A percentile compares a stretch with the other conserved stretches of the same genome.
phyloP scores from a whole-genome alignment of 2,888 invertebrate species.

The Nomada fucata region DNA sequence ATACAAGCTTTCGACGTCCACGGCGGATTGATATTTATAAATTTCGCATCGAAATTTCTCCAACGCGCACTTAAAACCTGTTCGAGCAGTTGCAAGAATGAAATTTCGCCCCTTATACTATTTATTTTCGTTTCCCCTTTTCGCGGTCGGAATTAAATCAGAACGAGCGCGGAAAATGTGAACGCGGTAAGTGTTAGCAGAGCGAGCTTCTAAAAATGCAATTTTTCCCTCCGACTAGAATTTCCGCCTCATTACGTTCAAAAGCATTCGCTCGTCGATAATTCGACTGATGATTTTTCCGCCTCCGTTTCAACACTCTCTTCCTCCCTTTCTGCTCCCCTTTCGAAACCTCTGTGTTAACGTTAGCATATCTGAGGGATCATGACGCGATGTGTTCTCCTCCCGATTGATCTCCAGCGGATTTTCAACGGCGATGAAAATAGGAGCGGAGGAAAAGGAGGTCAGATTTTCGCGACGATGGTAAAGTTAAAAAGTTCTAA shows the following conservation, averaged over 20 bases:
- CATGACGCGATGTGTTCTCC: slow-evolving; percentile 29
- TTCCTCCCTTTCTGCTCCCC: neutral
- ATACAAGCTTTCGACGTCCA: neutral
- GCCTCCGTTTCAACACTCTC: neutral
- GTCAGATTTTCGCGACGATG: slow-evolving; percentile 60
- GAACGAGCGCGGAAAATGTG: too few species aligned
- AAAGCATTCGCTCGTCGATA: neutral
- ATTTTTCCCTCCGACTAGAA: too few species aligned
- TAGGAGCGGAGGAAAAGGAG: slow-evolving; percentile 43
- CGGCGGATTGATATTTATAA: neutral
- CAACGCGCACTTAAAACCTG: too few species aligned
- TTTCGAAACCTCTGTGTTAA: slow-evolving; percentile 2
- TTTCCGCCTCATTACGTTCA: neutral
- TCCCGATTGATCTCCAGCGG: slow-evolving; percentile 65
- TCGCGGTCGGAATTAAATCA: too few species aligned
- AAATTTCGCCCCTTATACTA: too few species aligned
- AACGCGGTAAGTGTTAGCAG: too few species aligned
- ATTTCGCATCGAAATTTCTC: too few species aligned
- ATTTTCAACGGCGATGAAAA: slow-evolving; percentile 38
- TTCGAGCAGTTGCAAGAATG: too few species aligned
- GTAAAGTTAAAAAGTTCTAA: slow-evolving; percentile 60
- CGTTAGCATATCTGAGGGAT: slow-evolving; percentile 39
- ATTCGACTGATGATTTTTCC: slow-evolving; percentile 19
- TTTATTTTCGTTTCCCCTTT: too few species aligned
- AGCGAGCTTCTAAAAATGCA: too few species aligned